Evolutionary conservation across 2,888 invertebrate species (phyloP).

Genomic region (Penaeus monodon): DNA sequence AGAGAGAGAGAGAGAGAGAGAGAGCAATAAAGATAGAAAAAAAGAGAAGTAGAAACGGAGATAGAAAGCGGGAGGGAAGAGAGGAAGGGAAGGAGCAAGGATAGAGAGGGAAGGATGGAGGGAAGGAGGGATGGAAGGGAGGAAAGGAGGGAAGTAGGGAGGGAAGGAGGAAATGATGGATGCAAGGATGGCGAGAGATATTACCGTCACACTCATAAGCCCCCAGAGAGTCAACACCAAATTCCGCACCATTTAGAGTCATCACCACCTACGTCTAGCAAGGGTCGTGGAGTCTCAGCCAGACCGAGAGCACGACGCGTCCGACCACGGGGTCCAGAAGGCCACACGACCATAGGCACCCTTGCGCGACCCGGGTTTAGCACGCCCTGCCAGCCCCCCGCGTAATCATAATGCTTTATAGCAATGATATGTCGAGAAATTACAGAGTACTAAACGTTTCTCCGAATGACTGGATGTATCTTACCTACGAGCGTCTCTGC

Average conservation of each 20-base stretch:
- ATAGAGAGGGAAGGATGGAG: background rate
- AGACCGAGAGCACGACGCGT: no score
- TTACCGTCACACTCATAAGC: no score
- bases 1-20: background rate
- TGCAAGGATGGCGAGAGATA: no score
- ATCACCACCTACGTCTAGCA: no score
- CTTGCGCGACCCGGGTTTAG: background rate
- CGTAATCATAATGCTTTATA: conserved; percentile 52
- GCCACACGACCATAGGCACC: no score
- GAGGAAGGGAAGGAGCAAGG: no score
- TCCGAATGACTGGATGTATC: conserved; percentile 39
- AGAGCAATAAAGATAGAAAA: background rate
- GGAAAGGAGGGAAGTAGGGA: background rate
- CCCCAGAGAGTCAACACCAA: no score
- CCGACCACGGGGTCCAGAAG: no score
- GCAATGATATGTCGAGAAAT: conserved; percentile 58
- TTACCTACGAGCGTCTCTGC: conserved; percentile 11
- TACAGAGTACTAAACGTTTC: conserved; percentile 55
- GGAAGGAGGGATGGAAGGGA: background rate
- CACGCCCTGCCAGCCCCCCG: conserved; percentile 9
- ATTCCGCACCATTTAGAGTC: no score
- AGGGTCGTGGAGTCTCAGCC: no score
- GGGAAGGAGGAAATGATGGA: background rate
- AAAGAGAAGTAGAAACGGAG: no score
- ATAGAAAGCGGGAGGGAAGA: background rate